Base-by-base conservation (phyloP, 1,140 invertebrate genomes). In the Leptinotarsa lineolata region DNA sequence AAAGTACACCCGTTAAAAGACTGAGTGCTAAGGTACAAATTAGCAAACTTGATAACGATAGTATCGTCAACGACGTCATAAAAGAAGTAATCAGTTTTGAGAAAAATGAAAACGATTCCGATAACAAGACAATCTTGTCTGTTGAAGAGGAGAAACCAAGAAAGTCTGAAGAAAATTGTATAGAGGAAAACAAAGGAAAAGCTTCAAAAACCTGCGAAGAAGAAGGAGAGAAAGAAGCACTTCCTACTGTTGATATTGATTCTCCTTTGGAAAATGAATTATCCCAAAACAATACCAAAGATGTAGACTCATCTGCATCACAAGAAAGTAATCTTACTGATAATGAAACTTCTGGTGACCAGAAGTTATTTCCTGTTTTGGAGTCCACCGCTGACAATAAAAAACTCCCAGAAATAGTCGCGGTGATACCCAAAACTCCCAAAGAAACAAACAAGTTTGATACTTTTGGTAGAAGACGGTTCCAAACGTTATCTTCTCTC, bases 401-500 rank as follows among this genome's bases (percentile, higher is more conserved):
- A n/a, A 74, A 79, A 70, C 74, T 70, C 18, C 78, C 81, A 6
- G 79, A 79, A 80, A 63, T 81, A 22, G 76, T 82, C 4, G 81
- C 72, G 4, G 67, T 80, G 13, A 77, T 80, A 21, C 78, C 77
- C 1, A 81, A 80, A 75, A 76, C 72, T 6, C 72, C 71, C 13
- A 72, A 71, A 68, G 15, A 76, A 74, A 1, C 68, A 74, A 72
- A 60, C 72, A 60, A 75, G 54, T 76, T 77, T 11, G 79, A 80
- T 68, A 76, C 76, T 16, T 74, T 79, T n/a, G 77, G 74, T 12
- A 75, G 77, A 39, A 79, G 77, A 54, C 46, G 75, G 66, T 79
- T 80, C 59, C 75, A 81, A 45, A 81, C 78, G 15, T 74, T 76
- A 1, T 70, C 61, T 30, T 81, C 80, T 2, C 61, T 80, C 16